phyloP scores from a whole-genome alignment of 2,888 invertebrate genomes.

The Ptilodon capucinus region DNA sequence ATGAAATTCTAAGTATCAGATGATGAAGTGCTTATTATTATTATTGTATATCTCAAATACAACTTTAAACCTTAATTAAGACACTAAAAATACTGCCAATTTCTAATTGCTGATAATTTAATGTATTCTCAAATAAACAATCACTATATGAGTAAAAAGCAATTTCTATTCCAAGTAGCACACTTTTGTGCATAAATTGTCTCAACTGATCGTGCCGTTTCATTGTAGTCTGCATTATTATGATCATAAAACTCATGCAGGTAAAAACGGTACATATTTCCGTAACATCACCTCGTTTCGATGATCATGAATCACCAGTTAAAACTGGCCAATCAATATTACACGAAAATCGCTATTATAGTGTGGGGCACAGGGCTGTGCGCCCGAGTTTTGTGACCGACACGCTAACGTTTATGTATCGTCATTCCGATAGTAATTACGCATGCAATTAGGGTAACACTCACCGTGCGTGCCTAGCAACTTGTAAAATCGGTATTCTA shows the following conservation, averaged over 20 bases:
- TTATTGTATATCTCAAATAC: too few species aligned
- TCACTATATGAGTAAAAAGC: too few species aligned
- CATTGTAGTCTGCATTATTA: constrained; percentile 8
- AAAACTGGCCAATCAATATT: constrained; percentile 17
- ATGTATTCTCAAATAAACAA: too few species aligned
- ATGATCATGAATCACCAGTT: constrained; percentile 34
- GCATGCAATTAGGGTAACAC: constrained; percentile 48
- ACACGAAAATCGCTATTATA: constrained; percentile 23
- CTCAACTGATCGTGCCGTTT: not conserved
- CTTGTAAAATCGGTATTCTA: constrained; percentile 99
- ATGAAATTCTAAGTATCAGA: too few species aligned
- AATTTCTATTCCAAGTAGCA: too few species aligned
- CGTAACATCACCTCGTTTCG: constrained; percentile 34
- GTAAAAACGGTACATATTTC: constrained; percentile 35
- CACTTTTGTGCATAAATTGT: not conserved
- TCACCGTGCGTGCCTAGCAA: constrained; percentile 98
- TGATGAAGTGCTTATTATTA: too few species aligned
- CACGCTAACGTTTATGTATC: constrained; percentile 17
- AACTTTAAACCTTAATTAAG: too few species aligned
- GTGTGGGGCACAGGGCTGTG: constrained; percentile 17
- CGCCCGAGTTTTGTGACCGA: constrained; percentile 13
- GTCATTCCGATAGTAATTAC: constrained; percentile 20
- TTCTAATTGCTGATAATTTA: too few species aligned
- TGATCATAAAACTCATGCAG: constrained; percentile 24
- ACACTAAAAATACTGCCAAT: too few species aligned